phyloP scores from a whole-genome alignment of 2,113 vertebrate genomes.

The Pungitius pungitius region DNA sequence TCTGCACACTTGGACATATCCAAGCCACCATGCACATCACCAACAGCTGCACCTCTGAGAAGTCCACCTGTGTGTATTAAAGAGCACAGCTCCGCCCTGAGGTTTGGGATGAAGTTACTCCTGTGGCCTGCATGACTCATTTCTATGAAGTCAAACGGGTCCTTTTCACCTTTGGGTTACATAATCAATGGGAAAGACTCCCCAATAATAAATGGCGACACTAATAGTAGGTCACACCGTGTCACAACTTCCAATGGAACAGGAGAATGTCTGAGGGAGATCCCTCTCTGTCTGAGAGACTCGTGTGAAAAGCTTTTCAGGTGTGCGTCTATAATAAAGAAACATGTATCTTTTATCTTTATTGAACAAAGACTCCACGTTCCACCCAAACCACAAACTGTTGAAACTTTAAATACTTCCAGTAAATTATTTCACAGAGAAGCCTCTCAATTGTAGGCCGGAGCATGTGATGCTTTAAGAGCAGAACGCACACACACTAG shows the following conservation, averaged over 20 bases:
- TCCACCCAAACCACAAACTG: not conserved
- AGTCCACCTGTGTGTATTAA: not conserved
- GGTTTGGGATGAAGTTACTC: not conserved
- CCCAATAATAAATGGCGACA: not conserved
- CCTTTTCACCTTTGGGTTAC: not conserved
- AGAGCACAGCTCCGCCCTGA: not conserved
- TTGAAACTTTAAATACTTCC: no score
- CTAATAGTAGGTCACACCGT: conserved; percentile 7
- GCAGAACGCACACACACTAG: not conserved
- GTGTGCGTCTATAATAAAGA: not conserved
- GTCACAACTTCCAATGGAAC: not conserved
- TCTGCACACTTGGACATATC: not conserved
- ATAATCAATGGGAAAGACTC: not conserved
- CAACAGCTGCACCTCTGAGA: conserved; percentile 13
- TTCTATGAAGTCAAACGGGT: not conserved
- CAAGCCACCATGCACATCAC: not conserved
- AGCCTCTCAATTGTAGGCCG: not conserved
- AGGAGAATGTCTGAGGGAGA: not conserved
- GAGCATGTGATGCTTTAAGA: not conserved
- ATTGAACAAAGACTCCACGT: not conserved
- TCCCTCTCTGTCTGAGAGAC: not conserved
- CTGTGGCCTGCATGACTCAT: not conserved
- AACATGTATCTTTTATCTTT: not conserved
- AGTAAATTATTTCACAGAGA: not conserved
- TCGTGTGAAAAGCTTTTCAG: not conserved